Percentiles rank a stretch among this genome's conserved stretches.
These are phyloP conservation scores for Etheostoma cragini DNA, from an alignment of 2,113 vertebrate species.

Conservation along the genomic window DNA sequence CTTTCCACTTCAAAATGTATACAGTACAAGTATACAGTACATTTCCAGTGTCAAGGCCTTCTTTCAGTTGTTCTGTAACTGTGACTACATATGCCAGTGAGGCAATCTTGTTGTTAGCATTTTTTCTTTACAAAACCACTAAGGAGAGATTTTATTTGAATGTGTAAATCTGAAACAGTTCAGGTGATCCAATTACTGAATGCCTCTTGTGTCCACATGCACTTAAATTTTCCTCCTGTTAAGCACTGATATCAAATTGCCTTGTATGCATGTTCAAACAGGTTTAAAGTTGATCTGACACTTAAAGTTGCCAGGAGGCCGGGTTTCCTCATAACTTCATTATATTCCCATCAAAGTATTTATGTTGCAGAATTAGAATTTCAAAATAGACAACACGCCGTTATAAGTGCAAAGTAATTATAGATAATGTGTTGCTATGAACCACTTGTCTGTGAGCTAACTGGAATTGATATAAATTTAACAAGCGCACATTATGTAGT, in stretches of 20 bases:
- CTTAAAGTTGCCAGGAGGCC: not conserved
- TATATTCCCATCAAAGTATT: slow-evolving; percentile 33
- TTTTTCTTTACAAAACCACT: not conserved
- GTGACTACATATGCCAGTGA: not conserved
- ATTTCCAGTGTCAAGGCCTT: not conserved
- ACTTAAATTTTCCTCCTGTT: slow-evolving; percentile 32
- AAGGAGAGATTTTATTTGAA: slow-evolving; percentile 9
- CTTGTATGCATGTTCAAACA: not conserved
- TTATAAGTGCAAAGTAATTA: slow-evolving; percentile 28
- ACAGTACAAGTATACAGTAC: no score
- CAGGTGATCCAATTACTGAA: slow-evolving; percentile 26
- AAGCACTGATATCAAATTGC: slow-evolving; percentile 37
- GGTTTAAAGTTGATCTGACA: slow-evolving; percentile 1
- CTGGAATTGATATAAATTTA: slow-evolving; percentile 9
- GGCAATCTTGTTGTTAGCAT: not conserved
- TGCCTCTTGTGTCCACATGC: slow-evolving; percentile 11
- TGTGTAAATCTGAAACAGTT: not conserved
- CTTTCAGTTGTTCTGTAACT: not conserved
- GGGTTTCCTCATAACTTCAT: slow-evolving; percentile 40
- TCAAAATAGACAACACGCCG: slow-evolving; percentile 3
- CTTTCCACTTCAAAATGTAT: not conserved
- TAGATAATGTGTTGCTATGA: slow-evolving; percentile 2
- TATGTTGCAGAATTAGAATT: slow-evolving; percentile 8
- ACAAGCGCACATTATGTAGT: not conserved
- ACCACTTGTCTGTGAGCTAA: not conserved